Evolutionary conservation across 2,113 vertebrate species (phyloP), one percentile per base, ranked within the genome.

Genomic region (Aramus guarauna): DNA sequence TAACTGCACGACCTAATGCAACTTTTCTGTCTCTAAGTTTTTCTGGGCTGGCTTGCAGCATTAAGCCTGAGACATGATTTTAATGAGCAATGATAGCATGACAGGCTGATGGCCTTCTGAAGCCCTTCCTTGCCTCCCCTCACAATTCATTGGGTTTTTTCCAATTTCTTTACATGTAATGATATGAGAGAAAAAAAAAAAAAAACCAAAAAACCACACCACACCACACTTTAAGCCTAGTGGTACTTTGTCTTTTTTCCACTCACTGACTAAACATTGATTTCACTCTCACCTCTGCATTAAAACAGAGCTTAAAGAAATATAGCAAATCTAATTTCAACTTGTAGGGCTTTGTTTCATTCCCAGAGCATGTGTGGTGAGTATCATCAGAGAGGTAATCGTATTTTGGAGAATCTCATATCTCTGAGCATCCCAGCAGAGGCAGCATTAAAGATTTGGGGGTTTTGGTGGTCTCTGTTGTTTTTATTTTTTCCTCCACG

Each of bases 301-400:
- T 96, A 95, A 75, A 96, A 80, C 22, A 56, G 30, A 84, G 16
- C 26, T 92, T 80, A 95, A 94, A 80, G 26, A 63, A 86, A 96
- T 2, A 63, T 15, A 82, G 43, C 7, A 84, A 90, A 97, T 92
- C 55, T 73, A 22, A 91, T 66, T 95, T 50, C 62, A 52, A 8
- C 68, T 76, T 55, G 34, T 34, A 88, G 34, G 83, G n/a, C 72
- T 66, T 74, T 72, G 26, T 47, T 80, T 64, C 12, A 2, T 86
- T 88, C 58, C 68, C 69, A 43, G 55, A 93, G 68, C 12, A 79
- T 76, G 29, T 80, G 47, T 76, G 43, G 43, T 84, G 66, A 88
- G 59, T 58, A 58, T 79, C 45, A 76, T 64, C 56, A 56, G 41
- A 85, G 36, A 80, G 9, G 43, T 37, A 58, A 80, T 29, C 4